Percentiles rank a stretch among this genome's conserved stretches.
Conservation (phyloP, 2,797 vertebrate genomes). For the Potorous gilbertii region DNA sequence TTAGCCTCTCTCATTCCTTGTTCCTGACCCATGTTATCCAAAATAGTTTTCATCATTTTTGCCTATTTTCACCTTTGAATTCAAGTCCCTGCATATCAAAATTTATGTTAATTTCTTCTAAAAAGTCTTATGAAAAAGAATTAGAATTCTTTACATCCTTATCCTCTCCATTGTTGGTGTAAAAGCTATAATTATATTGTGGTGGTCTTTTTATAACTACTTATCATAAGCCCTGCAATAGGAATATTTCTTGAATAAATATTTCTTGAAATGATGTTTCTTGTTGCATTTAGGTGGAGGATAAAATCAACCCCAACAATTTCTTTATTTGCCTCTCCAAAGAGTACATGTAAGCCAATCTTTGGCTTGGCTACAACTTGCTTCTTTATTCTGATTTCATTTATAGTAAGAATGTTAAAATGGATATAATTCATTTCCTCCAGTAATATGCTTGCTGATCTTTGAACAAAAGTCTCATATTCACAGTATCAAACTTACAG, state of each 20-base stretch:
- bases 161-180: not conserved
- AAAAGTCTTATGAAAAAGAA: not conserved
- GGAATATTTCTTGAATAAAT: not conserved
- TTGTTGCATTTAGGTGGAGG: not conserved
- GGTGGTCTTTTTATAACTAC: not conserved
- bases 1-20: not conserved
- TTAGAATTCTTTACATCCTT: not conserved
- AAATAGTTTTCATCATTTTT: not conserved
- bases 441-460: not conserved
- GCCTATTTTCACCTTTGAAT: not conserved
- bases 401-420: not conserved
- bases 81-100: not conserved
- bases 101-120: not conserved
- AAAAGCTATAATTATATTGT: not conserved
- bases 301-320: not conserved
- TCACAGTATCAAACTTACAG: not conserved
- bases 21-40: not conserved
- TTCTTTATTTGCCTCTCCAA: not conserved
- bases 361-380: not conserved
- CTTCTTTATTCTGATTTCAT: not conserved
- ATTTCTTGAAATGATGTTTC: not conserved
- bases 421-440: not conserved
- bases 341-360: not conserved
- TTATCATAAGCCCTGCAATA: not conserved
- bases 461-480: not conserved